Percentiles rank a stretch among this genome's conserved stretches.
phyloP scores from a whole-genome alignment of 2,113 vertebrate genomes.

The Falcunculus frontatus region DNA sequence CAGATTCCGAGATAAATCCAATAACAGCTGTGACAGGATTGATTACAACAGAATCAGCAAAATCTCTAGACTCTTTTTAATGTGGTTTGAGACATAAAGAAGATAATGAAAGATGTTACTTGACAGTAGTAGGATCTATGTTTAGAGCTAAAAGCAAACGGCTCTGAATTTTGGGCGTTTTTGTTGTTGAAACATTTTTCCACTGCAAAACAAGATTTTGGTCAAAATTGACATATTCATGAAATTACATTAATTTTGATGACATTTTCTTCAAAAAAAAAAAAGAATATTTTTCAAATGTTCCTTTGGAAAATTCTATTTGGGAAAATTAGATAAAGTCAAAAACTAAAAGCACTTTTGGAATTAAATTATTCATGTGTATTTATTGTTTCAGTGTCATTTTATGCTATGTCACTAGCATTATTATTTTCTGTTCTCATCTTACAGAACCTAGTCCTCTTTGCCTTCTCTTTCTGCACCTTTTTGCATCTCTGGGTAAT shows the following conservation, averaged over 20 bases:
- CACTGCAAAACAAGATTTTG: neutral
- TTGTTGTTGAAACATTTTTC: conserved; percentile 5
- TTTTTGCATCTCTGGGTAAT: neutral
- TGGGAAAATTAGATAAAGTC: neutral
- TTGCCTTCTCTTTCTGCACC: neutral
- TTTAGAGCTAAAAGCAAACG: conserved; percentile 29
- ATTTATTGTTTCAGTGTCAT: neutral
- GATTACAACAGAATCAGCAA: conserved; percentile 67
- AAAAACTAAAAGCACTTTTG: neutral
- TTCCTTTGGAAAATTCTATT: conserved; percentile 8
- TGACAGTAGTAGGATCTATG: conserved; percentile 67
- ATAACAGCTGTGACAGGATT: conserved; percentile 73
- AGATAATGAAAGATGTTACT: conserved; percentile 71
- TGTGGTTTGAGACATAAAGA: conserved; percentile 65
- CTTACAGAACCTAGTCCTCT: neutral
- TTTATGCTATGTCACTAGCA: neutral
- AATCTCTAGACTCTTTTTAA: conserved; percentile 67
- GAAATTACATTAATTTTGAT: conserved; percentile 15
- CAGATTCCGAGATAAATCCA: conserved; percentile 68
- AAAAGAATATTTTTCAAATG: neutral
- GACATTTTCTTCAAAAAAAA: neutral
- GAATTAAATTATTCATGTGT: neutral
- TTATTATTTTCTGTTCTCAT: neutral
- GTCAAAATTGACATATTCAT: neutral
- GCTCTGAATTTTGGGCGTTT: neutral